Evolutionary conservation across 2,888 invertebrate species (phyloP), one percentile per base, ranked within the genome.

Genomic region (Thumatha senex): DNA sequence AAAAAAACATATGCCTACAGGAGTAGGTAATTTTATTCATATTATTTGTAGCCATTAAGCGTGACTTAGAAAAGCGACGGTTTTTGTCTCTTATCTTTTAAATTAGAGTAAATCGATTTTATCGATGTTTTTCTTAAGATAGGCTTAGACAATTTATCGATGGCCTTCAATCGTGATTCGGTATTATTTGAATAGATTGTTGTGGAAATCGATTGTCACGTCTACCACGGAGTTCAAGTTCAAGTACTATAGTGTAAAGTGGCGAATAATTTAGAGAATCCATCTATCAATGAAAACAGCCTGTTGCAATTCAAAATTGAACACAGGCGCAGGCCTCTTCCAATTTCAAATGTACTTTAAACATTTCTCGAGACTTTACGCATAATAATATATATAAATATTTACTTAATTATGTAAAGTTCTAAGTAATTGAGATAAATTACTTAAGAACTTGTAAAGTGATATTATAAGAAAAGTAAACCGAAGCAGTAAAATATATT

Each of bases 71-170:
- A 48, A 46, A 34, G 15, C 11, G 36, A 10, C 8, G 34, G 15
- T 52, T 52, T 56, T 56, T 54, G 11, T 35, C 24, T 39, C 7
- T n/a, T 10, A 18, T 31, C 15, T 40, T 50, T 44, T 9, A 35
- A 43, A 35, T 43, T 43, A 44, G 15, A 38, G 29, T 24, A 48
- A 58, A 50, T 54, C 18, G 31, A 58, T 47, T 58, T 44, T 35
- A 29, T 31, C 0, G 24, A 38, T 9, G 15, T 40, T 49, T 49
- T 44, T 15, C 24, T 49, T 43, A 33, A 40, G 38, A 39, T 40
- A 38, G 12, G 30, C n/a, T 44, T 40, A 12, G 33, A 44, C 39
- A 43, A 40, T 44, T 31, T 49, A 38, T 24, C 18, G 18, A 33
- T 39, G 38, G n/a, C 43, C 43, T 48, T 48, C 48, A 36, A 33